Base-by-base conservation (phyloP, 1,140 invertebrate genomes). In the Trachymyrmex septentrionalis region DNA sequence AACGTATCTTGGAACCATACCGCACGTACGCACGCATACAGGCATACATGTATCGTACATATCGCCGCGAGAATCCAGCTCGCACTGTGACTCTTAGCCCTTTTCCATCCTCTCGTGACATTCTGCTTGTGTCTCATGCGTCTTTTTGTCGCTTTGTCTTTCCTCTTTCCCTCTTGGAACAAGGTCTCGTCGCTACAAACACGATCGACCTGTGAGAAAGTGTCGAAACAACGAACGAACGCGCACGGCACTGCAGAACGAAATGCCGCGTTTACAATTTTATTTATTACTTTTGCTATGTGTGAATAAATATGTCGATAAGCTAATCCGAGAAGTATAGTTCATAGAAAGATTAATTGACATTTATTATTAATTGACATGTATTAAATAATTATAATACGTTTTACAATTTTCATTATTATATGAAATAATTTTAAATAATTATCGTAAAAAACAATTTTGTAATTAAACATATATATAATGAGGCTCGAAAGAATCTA, bases 1-100 rank as follows among this genome's bases (percentile, higher is more conserved):
- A 95, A 94, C 92, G 93, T 93, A 95, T 95, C 94, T 95, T 88
- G 76, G 87, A 90, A 91, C 86, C 84, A 90, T 88, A 91, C 69
- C 87, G 90, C 89, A 92, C 85, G 86, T 90, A 90, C 82, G 69
- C 81, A 66, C 75, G 81, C 30, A 34, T 44, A 78, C 72, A 75
- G 55, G 78, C 85, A 80, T 30, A 30, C 48, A 67, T 64, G 64
- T 84, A 78, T 86, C 55, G 55, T 30, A 67, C 66, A 59, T 84
- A 78, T 86, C 59, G 55, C 69, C 48, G 67, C 67, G 50, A 84
- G 88, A 72, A 90, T 87, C 88, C 80, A 87, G 27, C 55, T 89
- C 81, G 86, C 80, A 61, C 78, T 80, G 59, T 86, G 76, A 86
- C 82, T 72, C 71, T 59, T 66, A 71, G 76, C 87, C 85, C 88